These are phyloP conservation scores for Chouioia cunea DNA, from an alignment of 2,888 invertebrate species.

Conservation along the genomic window DNA sequence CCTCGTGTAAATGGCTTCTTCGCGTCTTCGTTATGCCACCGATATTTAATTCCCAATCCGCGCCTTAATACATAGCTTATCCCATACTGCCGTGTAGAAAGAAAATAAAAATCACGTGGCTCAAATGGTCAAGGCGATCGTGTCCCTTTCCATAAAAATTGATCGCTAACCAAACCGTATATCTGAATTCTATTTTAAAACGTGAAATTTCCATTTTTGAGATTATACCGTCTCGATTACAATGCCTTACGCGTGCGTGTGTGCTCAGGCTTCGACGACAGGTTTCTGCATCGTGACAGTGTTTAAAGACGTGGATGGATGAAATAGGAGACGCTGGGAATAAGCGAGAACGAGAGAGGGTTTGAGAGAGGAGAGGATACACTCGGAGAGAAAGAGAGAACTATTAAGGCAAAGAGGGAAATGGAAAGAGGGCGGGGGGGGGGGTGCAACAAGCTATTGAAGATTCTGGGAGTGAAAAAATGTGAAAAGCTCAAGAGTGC, in stretches of 20 bases:
- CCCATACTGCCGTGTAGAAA: too few species aligned
- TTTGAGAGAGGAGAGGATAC: background rate
- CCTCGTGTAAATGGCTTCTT: background rate
- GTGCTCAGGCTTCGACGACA: background rate
- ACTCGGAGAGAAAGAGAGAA: background rate
- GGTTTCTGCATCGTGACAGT: background rate
- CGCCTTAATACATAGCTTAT: too few species aligned
- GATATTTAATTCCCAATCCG: background rate
- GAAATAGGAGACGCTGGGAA: constrained; percentile 36
- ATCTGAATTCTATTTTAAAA: too few species aligned
- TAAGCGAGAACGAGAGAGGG: constrained; percentile 24
- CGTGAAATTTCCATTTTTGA: too few species aligned
- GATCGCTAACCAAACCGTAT: too few species aligned
- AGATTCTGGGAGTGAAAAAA: background rate
- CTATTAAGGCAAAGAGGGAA: too few species aligned
- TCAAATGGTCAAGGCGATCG: too few species aligned
- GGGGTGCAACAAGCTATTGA: constrained; percentile 17
- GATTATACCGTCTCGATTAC: too few species aligned
- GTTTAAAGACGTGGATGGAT: background rate
- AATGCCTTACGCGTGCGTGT: background rate
- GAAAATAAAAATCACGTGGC: too few species aligned
- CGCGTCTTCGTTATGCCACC: background rate
- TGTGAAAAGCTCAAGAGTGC: too few species aligned
- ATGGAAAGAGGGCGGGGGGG: background rate
- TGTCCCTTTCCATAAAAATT: too few species aligned